Evolutionary conservation across 2,888 invertebrate genomes (phyloP), one percentile per base, ranked within the genome.

Genomic region (Lutraria lutraria): DNA sequence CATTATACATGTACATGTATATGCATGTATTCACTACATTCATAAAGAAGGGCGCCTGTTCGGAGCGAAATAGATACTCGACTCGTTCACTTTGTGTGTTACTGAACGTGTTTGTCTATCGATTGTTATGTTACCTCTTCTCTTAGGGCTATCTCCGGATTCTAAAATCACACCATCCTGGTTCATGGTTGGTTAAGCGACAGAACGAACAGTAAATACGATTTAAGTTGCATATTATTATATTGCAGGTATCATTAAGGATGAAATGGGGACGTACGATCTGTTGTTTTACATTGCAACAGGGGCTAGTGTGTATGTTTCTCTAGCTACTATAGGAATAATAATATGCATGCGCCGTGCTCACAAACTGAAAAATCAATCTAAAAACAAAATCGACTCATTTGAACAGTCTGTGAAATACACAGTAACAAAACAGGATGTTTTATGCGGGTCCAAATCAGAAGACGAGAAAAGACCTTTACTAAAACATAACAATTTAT

Each of bases 221-320:
- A n/a, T n/a, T n/a, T n/a, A n/a, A n/a, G n/a, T n/a, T n/a, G n/a
- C n/a, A n/a, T n/a, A n/a, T n/a, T n/a, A n/a, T n/a, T n/a, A n/a
- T n/a, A n/a, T n/a, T 89, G 21, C 82, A 90, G 90, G 90, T 8
- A 54, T 90, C 16, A 90, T 88, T 25, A 90, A 90, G 53, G 90
- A 90, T 68, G 83, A 63, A 19, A 29, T 81, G n/a, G 90, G 90
- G 6, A 83, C 83, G 0, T 90, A 90, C 56, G 83, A 90, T 56
- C 56, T 86, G 6, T 34, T 90, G 52, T 90, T 90, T 60, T 90
- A 86, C 56, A 83, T 90, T 2, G 90, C 86, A 4, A 83, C 86
- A 15, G 90, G n/a, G 6, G 83, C 88, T 0, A 90, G 90, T 54
- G 76, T 80, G n/a, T 90, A 90, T 63, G 88, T 90, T 1, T 76